A percentile compares a stretch with the other conserved stretches of the same genome.
These are phyloP conservation scores for Oxyura jamaicensis DNA, from an alignment of 2,113 vertebrate genomes.

Conservation along the genomic window DNA sequence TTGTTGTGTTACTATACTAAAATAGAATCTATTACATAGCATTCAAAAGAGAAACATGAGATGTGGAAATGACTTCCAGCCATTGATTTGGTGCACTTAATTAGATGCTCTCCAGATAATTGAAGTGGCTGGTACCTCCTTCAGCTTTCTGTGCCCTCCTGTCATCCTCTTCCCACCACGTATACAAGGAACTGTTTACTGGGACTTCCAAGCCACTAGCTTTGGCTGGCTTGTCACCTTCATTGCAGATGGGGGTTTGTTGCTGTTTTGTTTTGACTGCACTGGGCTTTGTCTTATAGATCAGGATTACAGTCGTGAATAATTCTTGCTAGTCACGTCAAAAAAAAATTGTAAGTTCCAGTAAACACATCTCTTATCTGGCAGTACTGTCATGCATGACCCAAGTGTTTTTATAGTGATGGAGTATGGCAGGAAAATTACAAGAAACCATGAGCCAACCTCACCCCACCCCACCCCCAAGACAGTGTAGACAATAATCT, in stretches of 20 bases:
- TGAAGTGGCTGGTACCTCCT: background rate
- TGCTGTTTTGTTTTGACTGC: background rate
- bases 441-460: background rate
- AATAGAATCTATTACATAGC: background rate
- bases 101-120: background rate
- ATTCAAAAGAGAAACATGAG: background rate
- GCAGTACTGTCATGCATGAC: background rate
- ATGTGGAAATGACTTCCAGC: background rate
- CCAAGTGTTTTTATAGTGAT: background rate
- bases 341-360: background rate
- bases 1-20: background rate
- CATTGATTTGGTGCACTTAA: background rate
- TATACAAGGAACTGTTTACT: rapidly evolving
- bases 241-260: background rate
- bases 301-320: background rate
- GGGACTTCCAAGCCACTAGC: background rate
- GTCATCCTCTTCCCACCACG: rapidly evolving
- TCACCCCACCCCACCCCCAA: background rate
- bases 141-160: background rate
- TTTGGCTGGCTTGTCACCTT: background rate
- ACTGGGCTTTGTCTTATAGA: background rate
- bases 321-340: background rate
- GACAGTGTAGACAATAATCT: background rate
- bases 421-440: background rate
- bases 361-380: background rate